Evolutionary conservation across 2,888 invertebrate species (phyloP).

Genomic region (Serrognathus titanus): DNA sequence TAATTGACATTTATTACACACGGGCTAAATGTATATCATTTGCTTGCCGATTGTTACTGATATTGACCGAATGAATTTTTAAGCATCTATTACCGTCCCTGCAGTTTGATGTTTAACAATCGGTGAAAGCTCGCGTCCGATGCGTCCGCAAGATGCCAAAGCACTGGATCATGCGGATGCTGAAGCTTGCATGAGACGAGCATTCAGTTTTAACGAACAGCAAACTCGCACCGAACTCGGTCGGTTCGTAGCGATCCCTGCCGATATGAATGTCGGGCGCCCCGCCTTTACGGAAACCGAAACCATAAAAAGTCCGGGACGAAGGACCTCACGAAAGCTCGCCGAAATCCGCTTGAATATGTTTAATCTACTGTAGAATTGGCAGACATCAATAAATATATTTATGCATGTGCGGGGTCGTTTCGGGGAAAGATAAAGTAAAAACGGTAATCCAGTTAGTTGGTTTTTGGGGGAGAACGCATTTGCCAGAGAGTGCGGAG

Average conservation of each 20-base stretch:
- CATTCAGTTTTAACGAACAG: constrained; percentile 24
- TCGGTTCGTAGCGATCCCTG: constrained; percentile 26
- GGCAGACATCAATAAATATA: constrained; percentile 31
- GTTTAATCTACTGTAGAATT: constrained; percentile 45
- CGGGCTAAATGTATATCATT: no score
- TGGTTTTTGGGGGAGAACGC: neutral
- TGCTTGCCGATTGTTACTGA: no score
- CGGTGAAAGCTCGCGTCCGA: constrained; percentile 22
- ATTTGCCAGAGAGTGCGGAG: neutral
- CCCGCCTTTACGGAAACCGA: constrained; percentile 28
- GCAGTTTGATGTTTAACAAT: no score
- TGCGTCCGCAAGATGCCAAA: constrained; percentile 29
- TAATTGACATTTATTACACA: constrained; percentile 26
- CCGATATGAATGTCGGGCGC: constrained; percentile 22
- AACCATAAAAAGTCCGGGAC: constrained; percentile 30
- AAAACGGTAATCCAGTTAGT: constrained; percentile 25
- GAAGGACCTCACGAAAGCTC: constrained; percentile 11
- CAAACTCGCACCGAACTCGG: neutral
- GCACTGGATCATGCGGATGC: constrained; percentile 40
- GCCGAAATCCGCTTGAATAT: constrained; percentile 33
- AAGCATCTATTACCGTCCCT: no score
- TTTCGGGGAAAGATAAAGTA: constrained; percentile 12
- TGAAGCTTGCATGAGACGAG: constrained; percentile 37
- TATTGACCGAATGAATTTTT: no score
- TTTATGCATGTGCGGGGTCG: constrained; percentile 15